Conservation (phyloP, 2,113 vertebrate genomes). For the Amazona guildingii region DNA sequence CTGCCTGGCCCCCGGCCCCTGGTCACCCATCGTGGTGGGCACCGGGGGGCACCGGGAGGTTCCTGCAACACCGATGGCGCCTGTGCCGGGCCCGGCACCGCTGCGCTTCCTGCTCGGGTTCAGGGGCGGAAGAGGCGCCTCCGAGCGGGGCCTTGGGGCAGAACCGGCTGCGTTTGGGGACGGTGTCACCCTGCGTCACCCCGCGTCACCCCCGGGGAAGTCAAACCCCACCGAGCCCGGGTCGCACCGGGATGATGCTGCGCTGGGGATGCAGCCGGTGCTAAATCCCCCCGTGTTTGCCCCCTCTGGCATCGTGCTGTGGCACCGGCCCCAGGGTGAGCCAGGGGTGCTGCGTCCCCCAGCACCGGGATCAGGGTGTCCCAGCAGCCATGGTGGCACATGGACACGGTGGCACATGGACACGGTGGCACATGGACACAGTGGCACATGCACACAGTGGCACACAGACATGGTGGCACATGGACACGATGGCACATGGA, state of each 20-base stretch:
- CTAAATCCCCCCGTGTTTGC: not conserved
- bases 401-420: not conserved
- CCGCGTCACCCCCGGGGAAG: fast-evolving
- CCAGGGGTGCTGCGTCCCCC: fast-evolving
- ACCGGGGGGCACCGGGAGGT: not conserved
- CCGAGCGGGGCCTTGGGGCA: not conserved
- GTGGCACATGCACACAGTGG: fast-evolving
- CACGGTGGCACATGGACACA: too few relatives aligned
- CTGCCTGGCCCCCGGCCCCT: fast-evolving
- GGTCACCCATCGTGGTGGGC: not conserved
- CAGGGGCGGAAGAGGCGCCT: constrained; percentile 12
- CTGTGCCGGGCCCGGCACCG: not conserved
- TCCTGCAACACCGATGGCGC: fast-evolving
- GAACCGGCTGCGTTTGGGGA: not conserved
- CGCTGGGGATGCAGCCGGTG: fast-evolving
- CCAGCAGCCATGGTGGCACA: fast-evolving
- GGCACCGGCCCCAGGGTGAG: fast-evolving
- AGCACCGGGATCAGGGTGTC: fast-evolving
- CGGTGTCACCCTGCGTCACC: not conserved
- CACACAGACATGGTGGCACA: fast-evolving
- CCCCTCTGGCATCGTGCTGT: fast-evolving
- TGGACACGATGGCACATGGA: not conserved
- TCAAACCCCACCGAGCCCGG: fast-evolving
- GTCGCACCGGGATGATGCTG: fast-evolving
- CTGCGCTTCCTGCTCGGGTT: not conserved